A percentile compares a stretch with the other conserved stretches of the same genome.
These are phyloP conservation scores for Ascidia mentula DNA, from an alignment of 23 tunicate species.

Conservation along the genomic window DNA sequence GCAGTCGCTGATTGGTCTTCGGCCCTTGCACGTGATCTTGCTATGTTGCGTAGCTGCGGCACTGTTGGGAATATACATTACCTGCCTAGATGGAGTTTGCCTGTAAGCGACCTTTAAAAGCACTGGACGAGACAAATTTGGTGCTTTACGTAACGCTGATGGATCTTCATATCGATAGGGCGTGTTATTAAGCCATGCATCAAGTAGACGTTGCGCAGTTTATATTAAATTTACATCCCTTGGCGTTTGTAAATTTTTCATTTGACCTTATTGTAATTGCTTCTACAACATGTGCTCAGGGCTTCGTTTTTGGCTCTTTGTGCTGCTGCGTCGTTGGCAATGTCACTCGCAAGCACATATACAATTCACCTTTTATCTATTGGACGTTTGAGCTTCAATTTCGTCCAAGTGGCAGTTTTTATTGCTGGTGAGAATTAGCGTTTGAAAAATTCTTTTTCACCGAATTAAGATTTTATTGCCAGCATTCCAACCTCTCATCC, in stretches of 20 bases:
- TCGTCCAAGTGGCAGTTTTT: constrained; percentile 11
- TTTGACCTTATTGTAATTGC: too few relatives aligned
- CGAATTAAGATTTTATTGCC: background rate
- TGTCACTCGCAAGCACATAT: constrained; percentile 3
- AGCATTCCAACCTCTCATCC: background rate
- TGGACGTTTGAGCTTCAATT: constrained; percentile 1
- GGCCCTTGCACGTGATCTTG: background rate
- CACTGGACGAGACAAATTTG: background rate
- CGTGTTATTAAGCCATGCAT: too few relatives aligned
- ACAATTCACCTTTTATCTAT: background rate
- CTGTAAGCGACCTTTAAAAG: background rate
- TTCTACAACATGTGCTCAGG: constrained; percentile 1
- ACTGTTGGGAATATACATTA: background rate
- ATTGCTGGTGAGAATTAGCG: background rate
- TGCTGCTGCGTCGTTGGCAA: background rate
- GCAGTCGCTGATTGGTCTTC: background rate
- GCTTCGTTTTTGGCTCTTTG: background rate
- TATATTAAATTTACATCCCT: too few relatives aligned
- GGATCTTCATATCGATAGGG: too few relatives aligned
- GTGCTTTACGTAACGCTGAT: too few relatives aligned
- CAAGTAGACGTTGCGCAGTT: too few relatives aligned
- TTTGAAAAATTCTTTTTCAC: too few relatives aligned
- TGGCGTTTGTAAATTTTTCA: too few relatives aligned
- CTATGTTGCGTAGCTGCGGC: background rate
- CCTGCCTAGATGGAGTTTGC: background rate